A percentile compares a stretch with the other conserved stretches of the same genome.
Conservation (phyloP, 2,797 vertebrate species). For the Pseudochromis fuscus region DNA sequence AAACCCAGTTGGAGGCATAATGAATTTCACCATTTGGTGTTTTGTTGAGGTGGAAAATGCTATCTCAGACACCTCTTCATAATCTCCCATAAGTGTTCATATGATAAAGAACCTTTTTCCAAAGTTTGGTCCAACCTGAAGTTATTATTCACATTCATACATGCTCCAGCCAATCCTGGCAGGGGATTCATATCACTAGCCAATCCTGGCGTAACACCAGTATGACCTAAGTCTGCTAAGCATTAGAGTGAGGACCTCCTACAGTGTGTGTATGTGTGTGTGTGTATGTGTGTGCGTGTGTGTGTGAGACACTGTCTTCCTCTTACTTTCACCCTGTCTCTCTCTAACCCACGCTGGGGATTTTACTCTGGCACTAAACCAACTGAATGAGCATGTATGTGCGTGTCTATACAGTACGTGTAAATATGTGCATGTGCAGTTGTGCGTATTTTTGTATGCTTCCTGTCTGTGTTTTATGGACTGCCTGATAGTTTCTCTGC, state of each 20-base stretch:
- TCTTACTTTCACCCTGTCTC: constrained; percentile 52
- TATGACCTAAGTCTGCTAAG: constrained; percentile 76
- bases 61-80: constrained; percentile 61
- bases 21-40: constrained; percentile 32
- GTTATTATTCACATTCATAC: constrained; percentile 74
- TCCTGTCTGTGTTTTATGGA: constrained; percentile 68
- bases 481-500: constrained; percentile 61
- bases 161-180: constrained; percentile 72
- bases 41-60: constrained; percentile 61
- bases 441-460: constrained; percentile 53
- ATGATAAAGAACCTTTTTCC: constrained; percentile 75
- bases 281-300: constrained; percentile 31
- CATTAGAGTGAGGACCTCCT: constrained; percentile 72
- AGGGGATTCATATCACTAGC: constrained; percentile 63
- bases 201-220: constrained; percentile 75
- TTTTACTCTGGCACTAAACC: constrained; percentile 64
- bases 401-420: constrained; percentile 33
- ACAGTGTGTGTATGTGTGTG: constrained; percentile 25
- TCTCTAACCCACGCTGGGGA: constrained; percentile 53
- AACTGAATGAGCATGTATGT: constrained; percentile 25
- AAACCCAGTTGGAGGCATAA: background rate
- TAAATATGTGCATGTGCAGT: constrained; percentile 37
- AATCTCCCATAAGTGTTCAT: constrained; percentile 58
- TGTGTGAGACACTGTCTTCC: constrained; percentile 10
- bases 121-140: constrained; percentile 63